Evolutionary conservation across 2,888 invertebrate species (phyloP).

Genomic region (Patella pellucida): DNA sequence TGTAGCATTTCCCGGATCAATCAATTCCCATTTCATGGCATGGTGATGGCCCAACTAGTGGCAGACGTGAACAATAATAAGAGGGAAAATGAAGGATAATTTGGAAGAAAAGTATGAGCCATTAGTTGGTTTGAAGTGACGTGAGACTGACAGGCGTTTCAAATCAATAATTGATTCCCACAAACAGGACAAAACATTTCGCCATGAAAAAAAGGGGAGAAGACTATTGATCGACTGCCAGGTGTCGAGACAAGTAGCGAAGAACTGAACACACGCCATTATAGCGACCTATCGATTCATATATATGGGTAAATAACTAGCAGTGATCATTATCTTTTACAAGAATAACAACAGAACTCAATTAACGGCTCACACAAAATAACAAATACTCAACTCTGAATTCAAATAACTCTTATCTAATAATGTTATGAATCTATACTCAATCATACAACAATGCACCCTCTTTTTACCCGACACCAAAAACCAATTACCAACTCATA

Average conservation of each 20-base stretch:
- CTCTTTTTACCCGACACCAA: no score
- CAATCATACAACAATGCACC: no score
- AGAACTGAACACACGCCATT: background rate
- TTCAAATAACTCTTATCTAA: no score
- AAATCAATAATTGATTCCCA: slow-evolving; percentile 11
- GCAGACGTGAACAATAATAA: background rate
- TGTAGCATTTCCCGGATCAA: background rate
- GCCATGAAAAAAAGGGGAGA: slow-evolving; percentile 3
- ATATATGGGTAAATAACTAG: no score
- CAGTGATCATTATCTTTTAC: slow-evolving; percentile 3
- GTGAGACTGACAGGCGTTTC: slow-evolving; percentile 8
- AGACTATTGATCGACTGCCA: slow-evolving; percentile 1
- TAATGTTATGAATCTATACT: no score
- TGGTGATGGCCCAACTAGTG: background rate
- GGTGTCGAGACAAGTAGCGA: slow-evolving; percentile 8
- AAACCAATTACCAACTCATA: no score
- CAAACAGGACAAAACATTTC: slow-evolving; percentile 11
- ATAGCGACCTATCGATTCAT: background rate
- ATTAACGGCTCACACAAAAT: background rate
- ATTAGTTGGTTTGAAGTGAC: slow-evolving; percentile 9
- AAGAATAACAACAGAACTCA: slow-evolving; percentile 9
- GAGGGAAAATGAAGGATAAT: slow-evolving; percentile 8
- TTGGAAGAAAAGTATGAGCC: slow-evolving; percentile 9
- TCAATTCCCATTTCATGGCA: slow-evolving; percentile 6
- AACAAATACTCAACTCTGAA: background rate